These are phyloP conservation scores for Sphyrna mokarran DNA, from an alignment of 2,113 vertebrate genomes.

Conservation along the genomic window DNA sequence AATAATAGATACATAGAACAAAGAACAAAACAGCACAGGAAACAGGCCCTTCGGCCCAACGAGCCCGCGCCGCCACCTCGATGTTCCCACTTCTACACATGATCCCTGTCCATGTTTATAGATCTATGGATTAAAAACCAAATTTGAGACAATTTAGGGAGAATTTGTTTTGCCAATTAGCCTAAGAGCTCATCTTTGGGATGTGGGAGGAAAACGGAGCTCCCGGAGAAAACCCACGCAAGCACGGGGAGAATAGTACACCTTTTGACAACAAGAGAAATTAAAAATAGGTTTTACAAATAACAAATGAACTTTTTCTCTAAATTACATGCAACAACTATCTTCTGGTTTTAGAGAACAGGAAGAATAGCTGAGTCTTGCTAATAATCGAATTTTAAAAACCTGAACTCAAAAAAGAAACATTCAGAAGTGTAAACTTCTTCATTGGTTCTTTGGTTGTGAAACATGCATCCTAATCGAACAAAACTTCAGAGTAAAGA, in stretches of 20 bases:
- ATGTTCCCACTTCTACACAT: too few relatives aligned
- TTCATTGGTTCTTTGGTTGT: background rate
- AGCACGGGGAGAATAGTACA: too few relatives aligned
- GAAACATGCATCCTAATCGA: background rate
- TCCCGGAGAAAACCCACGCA: too few relatives aligned
- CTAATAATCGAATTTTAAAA: background rate
- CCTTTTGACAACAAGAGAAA: background rate
- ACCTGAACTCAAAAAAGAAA: background rate
- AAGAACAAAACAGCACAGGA: too few relatives aligned
- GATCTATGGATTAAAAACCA: too few relatives aligned
- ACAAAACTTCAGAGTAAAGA: background rate
- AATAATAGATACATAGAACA: background rate
- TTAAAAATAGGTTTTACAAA: background rate
- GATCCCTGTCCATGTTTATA: too few relatives aligned
- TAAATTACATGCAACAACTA: background rate
- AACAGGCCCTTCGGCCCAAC: too few relatives aligned
- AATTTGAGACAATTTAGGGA: too few relatives aligned
- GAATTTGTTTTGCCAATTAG: too few relatives aligned
- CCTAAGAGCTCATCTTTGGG: too few relatives aligned
- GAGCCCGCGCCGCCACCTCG: too few relatives aligned
- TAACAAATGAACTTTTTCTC: background rate
- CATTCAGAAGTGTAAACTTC: background rate
- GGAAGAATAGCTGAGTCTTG: background rate
- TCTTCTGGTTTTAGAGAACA: background rate
- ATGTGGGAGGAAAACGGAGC: too few relatives aligned